Evolutionary conservation across 2,113 vertebrate genomes (phyloP), one percentile per base, ranked within the genome.

Genomic region (Ovis canadensis): DNA sequence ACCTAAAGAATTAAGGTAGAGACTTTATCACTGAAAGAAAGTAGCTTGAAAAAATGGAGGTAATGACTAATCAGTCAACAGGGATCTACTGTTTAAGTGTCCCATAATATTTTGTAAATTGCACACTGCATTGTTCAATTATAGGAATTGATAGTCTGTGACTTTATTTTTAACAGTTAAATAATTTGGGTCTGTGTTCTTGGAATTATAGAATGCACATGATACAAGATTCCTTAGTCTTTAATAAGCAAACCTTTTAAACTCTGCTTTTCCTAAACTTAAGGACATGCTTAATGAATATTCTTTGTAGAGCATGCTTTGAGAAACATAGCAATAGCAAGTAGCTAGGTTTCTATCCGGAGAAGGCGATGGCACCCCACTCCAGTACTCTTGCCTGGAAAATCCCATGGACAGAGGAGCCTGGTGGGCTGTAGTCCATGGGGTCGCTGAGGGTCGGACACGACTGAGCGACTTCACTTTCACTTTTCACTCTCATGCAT

Each of bases 11-110:
- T 84, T 74, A 77, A 62, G 27, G 12, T 74, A 82, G 88, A 78
- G 50, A 77, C 81, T 96, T 96, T 96, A 64, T 90, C 60, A 78
- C 17, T 62, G 95, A 40, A 91, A 54, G 67, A 93, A 96, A 95
- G n/a, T 27, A 78, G 16, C 95, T 97, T 89, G 60, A 90, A 82
- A 82, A 81, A 84, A 85, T 71, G 40, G 80, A 71, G 9, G n/a
- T 29, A 87, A 88, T 94, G 80, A 88, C 13, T 59, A 45, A 17
- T 14, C 54, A 77, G 31, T 90, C 16, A 95, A 86, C 33, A 40
- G 54, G n/a, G 82, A 16, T 60, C 31, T 71, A 3, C 7, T 67
- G 25, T 94, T 85, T 92, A 77, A 85, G 21, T 15, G 5, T 92
- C 31, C 48, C 5, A 29, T 59, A 21, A 3, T 5, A 29, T 74